Percentiles rank a stretch among this genome's conserved stretches.
These are phyloP conservation scores for Wiebesia pumilae DNA, from an alignment of 1,140 invertebrate species.

Conservation along the genomic window DNA sequence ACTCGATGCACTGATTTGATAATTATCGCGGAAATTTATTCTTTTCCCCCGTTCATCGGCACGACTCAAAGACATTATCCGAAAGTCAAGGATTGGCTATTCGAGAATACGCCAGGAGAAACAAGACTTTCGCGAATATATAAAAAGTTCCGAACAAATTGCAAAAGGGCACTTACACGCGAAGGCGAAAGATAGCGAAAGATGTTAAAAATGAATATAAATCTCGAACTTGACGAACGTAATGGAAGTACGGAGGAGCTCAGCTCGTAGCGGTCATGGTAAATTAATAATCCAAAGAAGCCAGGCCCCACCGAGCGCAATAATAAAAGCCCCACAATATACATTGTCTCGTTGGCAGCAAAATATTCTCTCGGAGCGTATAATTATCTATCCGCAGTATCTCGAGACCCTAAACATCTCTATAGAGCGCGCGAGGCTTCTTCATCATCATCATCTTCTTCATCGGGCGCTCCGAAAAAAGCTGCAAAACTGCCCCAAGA, in stretches of 20 bases:
- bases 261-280: neutral
- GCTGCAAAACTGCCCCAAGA: neutral
- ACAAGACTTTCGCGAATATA: too few relatives aligned
- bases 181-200: neutral
- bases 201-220: neutral
- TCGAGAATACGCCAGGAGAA: too few relatives aligned
- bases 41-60: too few relatives aligned
- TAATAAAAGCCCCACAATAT: slow-evolving; percentile 20
- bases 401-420: slow-evolving; percentile 34
- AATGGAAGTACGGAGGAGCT: neutral
- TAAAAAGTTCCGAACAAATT: neutral
- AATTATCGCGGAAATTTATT: too few relatives aligned
- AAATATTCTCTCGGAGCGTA: slow-evolving; percentile 25
- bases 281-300: slow-evolving; percentile 8
- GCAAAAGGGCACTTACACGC: neutral
- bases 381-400: slow-evolving; percentile 40
- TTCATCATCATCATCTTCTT: too few relatives aligned
- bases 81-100: too few relatives aligned
- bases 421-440: neutral
- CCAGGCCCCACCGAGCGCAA: slow-evolving; percentile 1
- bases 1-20: too few relatives aligned
- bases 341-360: slow-evolving; percentile 31
- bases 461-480: neutral
- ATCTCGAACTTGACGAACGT: neutral
- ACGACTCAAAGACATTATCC: too few relatives aligned